Conservation (phyloP, 2,797 vertebrate species). For the Pelochelys cantorii region DNA sequence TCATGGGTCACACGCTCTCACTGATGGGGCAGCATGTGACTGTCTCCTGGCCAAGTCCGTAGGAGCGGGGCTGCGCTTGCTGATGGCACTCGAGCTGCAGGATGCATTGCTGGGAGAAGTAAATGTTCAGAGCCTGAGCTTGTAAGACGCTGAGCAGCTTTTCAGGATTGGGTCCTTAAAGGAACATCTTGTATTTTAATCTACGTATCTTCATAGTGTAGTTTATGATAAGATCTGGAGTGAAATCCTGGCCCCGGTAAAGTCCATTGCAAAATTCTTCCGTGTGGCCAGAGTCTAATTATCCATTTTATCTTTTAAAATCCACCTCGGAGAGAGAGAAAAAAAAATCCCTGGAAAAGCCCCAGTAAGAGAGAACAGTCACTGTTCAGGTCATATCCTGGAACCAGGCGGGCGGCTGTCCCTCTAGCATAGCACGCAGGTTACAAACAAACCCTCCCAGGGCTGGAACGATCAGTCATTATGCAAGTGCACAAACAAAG, state of each 20-base stretch:
- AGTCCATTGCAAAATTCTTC: neutral
- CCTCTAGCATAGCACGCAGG: neutral
- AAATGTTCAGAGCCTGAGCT: neutral
- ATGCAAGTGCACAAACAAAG: rapidly evolving
- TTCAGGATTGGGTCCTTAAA: rapidly evolving
- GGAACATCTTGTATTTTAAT: neutral
- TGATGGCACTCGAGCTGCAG: neutral
- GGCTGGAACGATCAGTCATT: rapidly evolving
- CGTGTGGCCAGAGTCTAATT: neutral
- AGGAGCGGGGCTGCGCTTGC: neutral
- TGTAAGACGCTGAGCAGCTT: neutral
- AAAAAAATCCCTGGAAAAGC: neutral
- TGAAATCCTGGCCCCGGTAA: neutral
- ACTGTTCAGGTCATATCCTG: neutral
- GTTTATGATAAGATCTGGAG: neutral
- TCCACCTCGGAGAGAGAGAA: neutral
- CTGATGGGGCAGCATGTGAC: neutral
- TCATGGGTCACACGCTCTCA: neutral
- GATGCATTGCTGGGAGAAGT: neutral
- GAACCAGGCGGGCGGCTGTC: neutral
- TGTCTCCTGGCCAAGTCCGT: rapidly evolving
- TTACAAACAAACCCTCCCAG: rapidly evolving
- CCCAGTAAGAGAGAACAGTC: neutral
- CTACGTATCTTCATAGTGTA: rapidly evolving
- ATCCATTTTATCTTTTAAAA: neutral